Conservation (phyloP, 2,113 vertebrate genomes). For the Dasyprocta punctata region DNA sequence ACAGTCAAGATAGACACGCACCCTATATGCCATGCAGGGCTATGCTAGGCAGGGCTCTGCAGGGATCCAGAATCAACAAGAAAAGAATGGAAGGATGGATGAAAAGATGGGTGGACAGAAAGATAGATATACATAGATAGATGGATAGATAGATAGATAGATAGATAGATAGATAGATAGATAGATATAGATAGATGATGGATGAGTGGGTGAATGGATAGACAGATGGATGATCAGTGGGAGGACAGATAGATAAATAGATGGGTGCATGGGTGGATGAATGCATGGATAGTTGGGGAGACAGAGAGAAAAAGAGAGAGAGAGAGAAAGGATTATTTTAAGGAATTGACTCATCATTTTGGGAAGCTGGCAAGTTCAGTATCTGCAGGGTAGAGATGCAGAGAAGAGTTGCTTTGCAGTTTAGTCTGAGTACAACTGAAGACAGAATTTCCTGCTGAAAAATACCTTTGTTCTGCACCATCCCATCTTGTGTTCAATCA, state of each 20-base stretch:
- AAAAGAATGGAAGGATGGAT: background rate
- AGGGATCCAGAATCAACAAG: background rate
- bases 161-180: too few relatives aligned
- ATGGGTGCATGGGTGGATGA: too few relatives aligned
- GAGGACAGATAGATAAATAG: too few relatives aligned
- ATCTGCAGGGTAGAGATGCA: background rate
- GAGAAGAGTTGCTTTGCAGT: background rate
- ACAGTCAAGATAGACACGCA: background rate
- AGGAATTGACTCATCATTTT: background rate
- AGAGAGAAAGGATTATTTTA: background rate
- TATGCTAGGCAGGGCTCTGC: background rate
- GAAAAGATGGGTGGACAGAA: background rate
- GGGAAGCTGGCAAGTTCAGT: background rate
- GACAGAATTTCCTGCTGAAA: background rate
- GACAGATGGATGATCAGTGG: too few relatives aligned
- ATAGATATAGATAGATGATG: too few relatives aligned
- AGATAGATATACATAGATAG: too few relatives aligned
- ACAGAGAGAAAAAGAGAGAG: too few relatives aligned
- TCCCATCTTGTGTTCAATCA: background rate
- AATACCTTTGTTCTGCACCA: background rate
- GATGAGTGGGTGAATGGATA: too few relatives aligned
- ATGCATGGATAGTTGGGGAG: background rate
- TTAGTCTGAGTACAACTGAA: background rate
- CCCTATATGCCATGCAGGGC: rapidly evolving
- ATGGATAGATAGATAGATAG: too few relatives aligned